Evolutionary conservation across 2,888 invertebrate genomes (phyloP).

Genomic region (Xestoiulus laeticollis): DNA sequence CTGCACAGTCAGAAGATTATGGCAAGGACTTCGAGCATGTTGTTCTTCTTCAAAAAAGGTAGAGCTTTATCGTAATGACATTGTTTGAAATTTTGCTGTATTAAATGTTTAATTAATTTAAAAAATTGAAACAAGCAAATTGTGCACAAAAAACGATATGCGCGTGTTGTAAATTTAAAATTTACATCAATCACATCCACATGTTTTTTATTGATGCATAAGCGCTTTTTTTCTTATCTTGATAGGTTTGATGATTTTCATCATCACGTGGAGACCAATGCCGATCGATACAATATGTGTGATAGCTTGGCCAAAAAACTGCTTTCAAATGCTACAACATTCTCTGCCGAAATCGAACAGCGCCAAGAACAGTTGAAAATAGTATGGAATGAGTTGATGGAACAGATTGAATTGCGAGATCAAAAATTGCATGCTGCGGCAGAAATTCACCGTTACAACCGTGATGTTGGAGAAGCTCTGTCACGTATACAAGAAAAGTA

Average conservation of each 20-base stretch:
- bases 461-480: constrained; percentile 91
- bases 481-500: constrained; percentile 89
- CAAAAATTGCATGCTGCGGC: constrained; percentile 91
- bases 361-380: constrained; percentile 79
- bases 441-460: constrained; percentile 96
- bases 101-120: too few species aligned
- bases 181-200: background rate
- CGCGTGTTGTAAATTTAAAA: too few species aligned
- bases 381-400: constrained; percentile 85
- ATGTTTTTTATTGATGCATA: background rate
- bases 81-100: background rate
- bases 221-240: background rate
- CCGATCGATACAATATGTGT: constrained; percentile 89
- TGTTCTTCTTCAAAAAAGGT: constrained; percentile 67
- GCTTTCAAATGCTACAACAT: constrained; percentile 83
- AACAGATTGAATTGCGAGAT: constrained; percentile 85
- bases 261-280: constrained; percentile 87
- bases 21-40: constrained; percentile 94
- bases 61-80: background rate
- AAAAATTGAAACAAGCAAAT: too few species aligned
- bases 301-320: constrained; percentile 89
- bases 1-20: constrained; percentile 90
- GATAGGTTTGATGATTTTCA: constrained; percentile 90
- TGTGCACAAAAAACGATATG: too few species aligned
- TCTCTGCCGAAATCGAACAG: constrained; percentile 83